A percentile compares a stretch with the other conserved stretches of the same genome.
phyloP scores from a whole-genome alignment of 1,140 invertebrate genomes.

The Rhynchophorus ferrugineus region DNA sequence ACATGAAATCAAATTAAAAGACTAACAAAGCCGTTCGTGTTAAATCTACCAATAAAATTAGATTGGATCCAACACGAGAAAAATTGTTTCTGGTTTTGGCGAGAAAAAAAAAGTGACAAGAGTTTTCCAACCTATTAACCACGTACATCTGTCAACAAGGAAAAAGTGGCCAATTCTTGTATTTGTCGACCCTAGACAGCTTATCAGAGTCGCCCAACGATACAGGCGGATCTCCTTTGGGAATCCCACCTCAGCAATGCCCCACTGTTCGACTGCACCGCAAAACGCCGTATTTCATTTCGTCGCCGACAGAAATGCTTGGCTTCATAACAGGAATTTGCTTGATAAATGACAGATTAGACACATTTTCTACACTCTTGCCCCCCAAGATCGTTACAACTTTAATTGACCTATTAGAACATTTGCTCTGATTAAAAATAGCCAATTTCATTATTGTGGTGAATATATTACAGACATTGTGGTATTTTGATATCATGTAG shows the following conservation, averaged over 20 bases:
- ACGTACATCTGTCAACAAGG: constrained; percentile 36
- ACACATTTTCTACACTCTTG: constrained; percentile 24
- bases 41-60: constrained; percentile 28
- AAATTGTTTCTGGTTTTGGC: constrained; percentile 24
- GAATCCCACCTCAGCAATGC: constrained; percentile 12
- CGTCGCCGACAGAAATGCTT: constrained; percentile 29
- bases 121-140: constrained; percentile 37
- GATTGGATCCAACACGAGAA: constrained; percentile 28
- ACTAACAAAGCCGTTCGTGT: constrained; percentile 6
- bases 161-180: constrained; percentile 33
- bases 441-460: no score
- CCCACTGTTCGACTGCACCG: constrained; percentile 9
- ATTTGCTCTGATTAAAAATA: no score
- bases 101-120: constrained; percentile 32
- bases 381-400: constrained; percentile 7
- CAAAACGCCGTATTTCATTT: constrained; percentile 33
- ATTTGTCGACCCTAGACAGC: constrained; percentile 35
- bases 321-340: constrained; percentile 28
- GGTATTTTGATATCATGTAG: no score
- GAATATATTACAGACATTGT: no score
- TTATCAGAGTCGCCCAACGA: constrained; percentile 27
- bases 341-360: constrained; percentile 29
- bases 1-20: constrained; percentile 7
- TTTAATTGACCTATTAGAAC: constrained; percentile 12
- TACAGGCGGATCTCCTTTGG: not conserved